Evolutionary conservation across 2,888 invertebrate genomes (phyloP).

Genomic region (Philonicus albiceps): DNA sequence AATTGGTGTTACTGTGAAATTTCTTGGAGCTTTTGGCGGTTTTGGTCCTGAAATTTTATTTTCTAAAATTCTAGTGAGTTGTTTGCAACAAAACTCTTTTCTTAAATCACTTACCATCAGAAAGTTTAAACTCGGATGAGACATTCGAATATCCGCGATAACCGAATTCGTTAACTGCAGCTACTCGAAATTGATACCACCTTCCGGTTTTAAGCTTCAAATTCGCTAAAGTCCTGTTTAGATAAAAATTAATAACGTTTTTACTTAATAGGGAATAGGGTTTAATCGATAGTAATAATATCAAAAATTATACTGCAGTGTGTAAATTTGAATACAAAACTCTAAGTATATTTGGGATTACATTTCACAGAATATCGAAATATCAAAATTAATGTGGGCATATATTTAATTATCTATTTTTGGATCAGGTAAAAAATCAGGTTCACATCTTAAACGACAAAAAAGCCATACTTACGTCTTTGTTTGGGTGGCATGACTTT

Average conservation of each 20-base stretch:
- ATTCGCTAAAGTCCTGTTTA: slow-evolving; percentile 56
- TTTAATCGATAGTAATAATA: too few species aligned
- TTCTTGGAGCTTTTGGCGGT: slow-evolving; percentile 59
- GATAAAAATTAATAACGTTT: background rate
- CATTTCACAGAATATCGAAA: too few species aligned
- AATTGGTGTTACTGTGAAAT: slow-evolving; percentile 55
- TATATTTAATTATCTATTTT: too few species aligned
- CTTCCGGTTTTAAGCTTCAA: slow-evolving; percentile 68
- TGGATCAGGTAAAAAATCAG: too few species aligned
- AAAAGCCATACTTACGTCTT: slow-evolving; percentile 46
- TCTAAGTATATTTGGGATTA: too few species aligned
- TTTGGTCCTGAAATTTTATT: slow-evolving; percentile 56
- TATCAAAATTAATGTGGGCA: too few species aligned
- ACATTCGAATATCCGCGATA: slow-evolving; percentile 75
- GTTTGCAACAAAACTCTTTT: background rate
- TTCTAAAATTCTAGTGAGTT: slow-evolving; percentile 46
- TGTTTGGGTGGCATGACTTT: slow-evolving; percentile 48
- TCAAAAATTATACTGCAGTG: too few species aligned
- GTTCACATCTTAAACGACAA: background rate
- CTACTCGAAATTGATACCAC: slow-evolving; percentile 83
- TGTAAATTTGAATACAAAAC: too few species aligned
- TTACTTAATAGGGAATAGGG: too few species aligned
- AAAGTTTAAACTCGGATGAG: slow-evolving; percentile 67
- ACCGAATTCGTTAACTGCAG: slow-evolving; percentile 76
- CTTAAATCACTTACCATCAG: slow-evolving; percentile 56